Percentiles rank a stretch among this genome's conserved stretches.
Evolutionary conservation across 2,113 vertebrate species (phyloP).

Genomic region (Alethe diademata): DNA sequence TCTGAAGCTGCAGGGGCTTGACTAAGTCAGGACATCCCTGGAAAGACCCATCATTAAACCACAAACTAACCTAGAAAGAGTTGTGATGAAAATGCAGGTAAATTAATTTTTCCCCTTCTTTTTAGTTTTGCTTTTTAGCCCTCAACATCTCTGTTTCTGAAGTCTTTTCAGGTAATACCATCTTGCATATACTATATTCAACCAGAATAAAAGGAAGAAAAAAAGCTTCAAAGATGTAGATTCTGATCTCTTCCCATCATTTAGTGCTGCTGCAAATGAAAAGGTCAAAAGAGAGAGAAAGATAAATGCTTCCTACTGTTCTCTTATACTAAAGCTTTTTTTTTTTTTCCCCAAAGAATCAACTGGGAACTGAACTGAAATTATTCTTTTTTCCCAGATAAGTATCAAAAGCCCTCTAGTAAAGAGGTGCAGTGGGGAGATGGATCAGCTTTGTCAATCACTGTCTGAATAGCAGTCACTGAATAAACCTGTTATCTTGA

Average conservation of each 20-base stretch:
- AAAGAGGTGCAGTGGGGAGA: neutral
- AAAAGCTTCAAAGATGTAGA: neutral
- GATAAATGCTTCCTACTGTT: neutral
- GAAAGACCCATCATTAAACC: neutral
- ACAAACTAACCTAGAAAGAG: neutral
- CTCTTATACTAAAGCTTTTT: neutral
- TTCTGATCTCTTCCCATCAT: neutral
- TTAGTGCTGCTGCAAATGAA: neutral
- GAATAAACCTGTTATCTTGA: slow-evolving; percentile 27
- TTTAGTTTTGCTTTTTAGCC: neutral
- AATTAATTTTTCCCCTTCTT: fast-evolving
- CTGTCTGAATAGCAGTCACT: neutral
- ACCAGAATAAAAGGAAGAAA: neutral
- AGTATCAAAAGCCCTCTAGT: neutral
- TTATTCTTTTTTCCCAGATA: neutral
- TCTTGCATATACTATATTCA: neutral
- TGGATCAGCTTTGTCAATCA: slow-evolving; percentile 27
- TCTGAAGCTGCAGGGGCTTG: neutral
- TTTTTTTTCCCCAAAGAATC: neutral
- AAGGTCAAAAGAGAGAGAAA: neutral
- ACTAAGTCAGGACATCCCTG: neutral
- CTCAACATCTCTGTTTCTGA: neutral
- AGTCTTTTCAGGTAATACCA: neutral
- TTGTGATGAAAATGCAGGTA: neutral
- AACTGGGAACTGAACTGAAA: neutral